Conservation (phyloP, 1,140 invertebrate genomes). For the Drosophila arizonae region DNA sequence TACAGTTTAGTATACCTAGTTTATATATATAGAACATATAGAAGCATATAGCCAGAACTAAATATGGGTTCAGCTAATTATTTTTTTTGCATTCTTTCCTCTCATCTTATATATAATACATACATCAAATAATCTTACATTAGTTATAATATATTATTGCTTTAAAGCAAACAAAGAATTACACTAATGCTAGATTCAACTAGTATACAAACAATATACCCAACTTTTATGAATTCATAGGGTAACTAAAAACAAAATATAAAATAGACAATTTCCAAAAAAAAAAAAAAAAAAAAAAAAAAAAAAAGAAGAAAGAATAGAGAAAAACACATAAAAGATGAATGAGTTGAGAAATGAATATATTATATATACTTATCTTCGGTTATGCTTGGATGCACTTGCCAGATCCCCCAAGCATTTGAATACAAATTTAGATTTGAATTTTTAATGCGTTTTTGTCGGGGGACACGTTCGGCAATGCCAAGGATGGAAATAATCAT, state of each 20-base stretch:
- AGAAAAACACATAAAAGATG: conserved; percentile 42
- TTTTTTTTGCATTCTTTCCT: too few relatives aligned
- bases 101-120: too few relatives aligned
- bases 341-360: conserved; percentile 40
- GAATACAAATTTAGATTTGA: conserved; percentile 59
- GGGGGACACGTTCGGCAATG: conserved; percentile 9
- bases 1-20: too few relatives aligned
- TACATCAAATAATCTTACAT: too few relatives aligned
- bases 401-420: conserved; percentile 32
- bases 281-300: neutral
- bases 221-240: too few relatives aligned
- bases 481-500: conserved; percentile 20
- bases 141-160: too few relatives aligned
- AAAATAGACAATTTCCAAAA: conserved; percentile 13
- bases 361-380: conserved; percentile 3
- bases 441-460: conserved; percentile 25
- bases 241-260: neutral
- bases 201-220: too few relatives aligned
- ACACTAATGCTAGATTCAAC: too few relatives aligned
- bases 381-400: neutral
- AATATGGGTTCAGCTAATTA: too few relatives aligned
- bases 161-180: too few relatives aligned
- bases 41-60: too few relatives aligned
- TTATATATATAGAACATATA: too few relatives aligned
- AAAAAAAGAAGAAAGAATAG: neutral